Conservation (phyloP, 2,888 invertebrate genomes). For the Liodrosophila aerea region DNA sequence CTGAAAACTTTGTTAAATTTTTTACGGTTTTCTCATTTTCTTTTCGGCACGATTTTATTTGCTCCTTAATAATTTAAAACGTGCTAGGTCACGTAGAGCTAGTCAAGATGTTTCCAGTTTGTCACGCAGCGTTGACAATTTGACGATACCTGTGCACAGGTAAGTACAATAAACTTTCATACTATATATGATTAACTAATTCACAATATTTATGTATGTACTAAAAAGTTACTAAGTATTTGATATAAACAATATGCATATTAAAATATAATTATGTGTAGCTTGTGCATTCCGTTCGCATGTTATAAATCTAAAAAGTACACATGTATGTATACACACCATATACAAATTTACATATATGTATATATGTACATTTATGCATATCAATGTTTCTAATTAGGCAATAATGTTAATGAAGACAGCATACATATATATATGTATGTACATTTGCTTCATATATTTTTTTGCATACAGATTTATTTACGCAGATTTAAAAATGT, state of each 20-base stretch:
- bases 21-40: slow-evolving; percentile 30
- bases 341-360: too few species aligned
- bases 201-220: not conserved
- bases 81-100: slow-evolving; percentile 91
- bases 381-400: too few species aligned
- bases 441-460: slow-evolving; percentile 27
- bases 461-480: slow-evolving; percentile 4
- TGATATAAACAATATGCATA: not conserved
- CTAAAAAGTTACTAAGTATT: not conserved
- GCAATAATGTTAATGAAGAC: not conserved
- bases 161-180: slow-evolving; percentile 80
- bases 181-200: slow-evolving; percentile 13
- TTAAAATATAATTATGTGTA: not conserved
- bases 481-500: slow-evolving; percentile 15
- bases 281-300: not conserved
- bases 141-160: slow-evolving; percentile 85
- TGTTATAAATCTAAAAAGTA: too few species aligned
- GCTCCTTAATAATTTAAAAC: slow-evolving; percentile 74
- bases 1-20: slow-evolving; percentile 58
- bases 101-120: slow-evolving; percentile 89
- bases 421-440: too few species aligned
- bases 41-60: slow-evolving; percentile 78
- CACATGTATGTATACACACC: too few species aligned
- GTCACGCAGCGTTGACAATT: slow-evolving; percentile 87
- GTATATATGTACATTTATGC: too few species aligned